phyloP scores from a whole-genome alignment of 2,113 vertebrate genomes.

The Corynorhinus townsendii region DNA sequence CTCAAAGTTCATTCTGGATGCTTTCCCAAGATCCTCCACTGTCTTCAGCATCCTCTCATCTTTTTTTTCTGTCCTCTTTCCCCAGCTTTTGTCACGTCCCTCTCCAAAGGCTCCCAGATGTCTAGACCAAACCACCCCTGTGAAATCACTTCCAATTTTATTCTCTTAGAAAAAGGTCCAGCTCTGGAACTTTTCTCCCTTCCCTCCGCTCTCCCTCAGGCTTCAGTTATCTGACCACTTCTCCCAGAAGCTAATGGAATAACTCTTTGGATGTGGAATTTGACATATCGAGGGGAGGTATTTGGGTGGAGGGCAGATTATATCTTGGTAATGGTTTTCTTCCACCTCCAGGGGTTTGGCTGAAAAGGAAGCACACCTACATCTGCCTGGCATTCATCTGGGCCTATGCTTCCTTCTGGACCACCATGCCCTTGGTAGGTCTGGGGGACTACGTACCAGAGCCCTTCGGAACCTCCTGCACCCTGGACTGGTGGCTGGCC shows the following conservation, averaged over 20 bases:
- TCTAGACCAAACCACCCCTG: slow-evolving; percentile 41
- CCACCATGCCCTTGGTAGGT: slow-evolving; percentile 92
- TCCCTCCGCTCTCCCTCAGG: slow-evolving; percentile 40
- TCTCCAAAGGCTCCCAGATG: slow-evolving; percentile 21
- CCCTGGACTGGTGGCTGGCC: slow-evolving; percentile 96
- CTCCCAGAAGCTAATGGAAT: slow-evolving; percentile 64
- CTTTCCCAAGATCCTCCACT: background rate
- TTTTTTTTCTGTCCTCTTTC: background rate
- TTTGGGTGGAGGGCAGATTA: slow-evolving; percentile 56
- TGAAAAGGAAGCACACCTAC: slow-evolving; percentile 91
- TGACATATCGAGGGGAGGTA: slow-evolving; percentile 62
- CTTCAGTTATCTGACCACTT: slow-evolving; percentile 47
- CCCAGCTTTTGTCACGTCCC: slow-evolving; percentile 2
- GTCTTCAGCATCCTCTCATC: slow-evolving; percentile 3
- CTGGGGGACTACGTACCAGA: slow-evolving; percentile 93
- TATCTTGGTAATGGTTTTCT: slow-evolving; percentile 54
- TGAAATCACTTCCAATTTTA: slow-evolving; percentile 49
- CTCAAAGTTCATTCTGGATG: background rate
- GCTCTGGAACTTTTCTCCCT: slow-evolving; percentile 45
- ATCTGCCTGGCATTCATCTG: slow-evolving; percentile 88
- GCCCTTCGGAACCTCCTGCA: slow-evolving; percentile 96
- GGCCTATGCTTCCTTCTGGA: slow-evolving; percentile 93
- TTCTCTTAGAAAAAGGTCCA: slow-evolving; percentile 50
- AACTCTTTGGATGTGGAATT: slow-evolving; percentile 66
- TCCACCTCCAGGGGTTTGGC: slow-evolving; percentile 88